These are phyloP conservation scores for Melanaphis sacchari DNA, from an alignment of 1,140 invertebrate genomes.

Conservation along the genomic window DNA sequence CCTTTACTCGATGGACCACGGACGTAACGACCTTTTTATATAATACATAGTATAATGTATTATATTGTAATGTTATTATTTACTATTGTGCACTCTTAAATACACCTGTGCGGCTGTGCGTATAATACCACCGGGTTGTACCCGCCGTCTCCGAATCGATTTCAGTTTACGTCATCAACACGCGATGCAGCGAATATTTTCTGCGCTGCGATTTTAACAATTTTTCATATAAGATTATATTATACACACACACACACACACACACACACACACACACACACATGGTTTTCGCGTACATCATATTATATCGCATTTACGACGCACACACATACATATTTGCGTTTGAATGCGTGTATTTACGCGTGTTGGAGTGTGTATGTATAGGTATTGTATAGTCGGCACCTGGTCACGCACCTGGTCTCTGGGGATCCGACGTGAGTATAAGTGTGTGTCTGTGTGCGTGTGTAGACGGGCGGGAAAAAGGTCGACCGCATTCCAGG, in stretches of 20 bases:
- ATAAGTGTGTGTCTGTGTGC: not conserved
- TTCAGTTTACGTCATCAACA: conserved; percentile 13
- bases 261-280: not conserved
- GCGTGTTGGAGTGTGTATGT: not conserved
- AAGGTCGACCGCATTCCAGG: conserved; percentile 57
- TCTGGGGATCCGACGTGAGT: conserved; percentile 21
- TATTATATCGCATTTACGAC: not conserved
- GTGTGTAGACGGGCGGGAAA: conserved; percentile 48
- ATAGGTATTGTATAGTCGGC: conserved; percentile 49
- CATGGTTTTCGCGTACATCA: not conserved
- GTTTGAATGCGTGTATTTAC: not conserved
- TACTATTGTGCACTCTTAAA: not conserved
- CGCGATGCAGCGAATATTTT: conserved; percentile 21
- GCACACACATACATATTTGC: not conserved
- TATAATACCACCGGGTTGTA: not conserved
- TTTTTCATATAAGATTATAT: conserved; percentile 7
- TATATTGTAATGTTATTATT: not conserved
- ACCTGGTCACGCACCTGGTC: conserved; percentile 57
- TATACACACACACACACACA: not conserved
- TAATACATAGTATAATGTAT: not conserved
- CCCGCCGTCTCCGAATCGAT: not conserved
- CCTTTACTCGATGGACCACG: not conserved
- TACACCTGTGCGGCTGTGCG: not conserved
- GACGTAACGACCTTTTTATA: not conserved
- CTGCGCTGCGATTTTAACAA: not conserved